phyloP scores from a whole-genome alignment of 2,113 vertebrate genomes.

The Lycocorax pyrrhopterus region DNA sequence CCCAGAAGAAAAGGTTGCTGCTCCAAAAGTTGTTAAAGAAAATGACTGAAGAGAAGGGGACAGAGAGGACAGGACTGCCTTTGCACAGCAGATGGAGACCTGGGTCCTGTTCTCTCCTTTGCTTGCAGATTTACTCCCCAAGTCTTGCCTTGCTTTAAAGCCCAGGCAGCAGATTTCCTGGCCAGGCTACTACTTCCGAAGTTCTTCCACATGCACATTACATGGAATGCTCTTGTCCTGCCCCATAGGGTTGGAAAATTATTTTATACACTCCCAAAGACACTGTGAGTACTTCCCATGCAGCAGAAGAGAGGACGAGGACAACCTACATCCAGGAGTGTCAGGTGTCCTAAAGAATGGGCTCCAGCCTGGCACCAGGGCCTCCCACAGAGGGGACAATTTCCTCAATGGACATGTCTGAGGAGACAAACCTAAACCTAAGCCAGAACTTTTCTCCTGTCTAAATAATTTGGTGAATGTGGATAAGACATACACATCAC shows the following conservation, averaged over 20 bases:
- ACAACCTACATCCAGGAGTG: accelerated
- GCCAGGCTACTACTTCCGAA: background rate
- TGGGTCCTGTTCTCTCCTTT: background rate
- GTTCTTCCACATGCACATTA: background rate
- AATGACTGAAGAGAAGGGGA: background rate
- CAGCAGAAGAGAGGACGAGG: background rate
- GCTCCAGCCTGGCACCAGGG: background rate
- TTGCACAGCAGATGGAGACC: background rate
- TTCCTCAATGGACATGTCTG: background rate
- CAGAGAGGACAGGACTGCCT: background rate
- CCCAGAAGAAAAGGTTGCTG: background rate
- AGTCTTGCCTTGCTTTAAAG: background rate
- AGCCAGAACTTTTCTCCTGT: background rate
- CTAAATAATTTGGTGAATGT: background rate
- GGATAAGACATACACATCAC: background rate
- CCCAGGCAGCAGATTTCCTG: background rate
- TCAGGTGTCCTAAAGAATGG: background rate
- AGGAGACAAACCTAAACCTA: background rate
- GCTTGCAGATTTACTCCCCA: background rate
- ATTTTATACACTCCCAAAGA: background rate
- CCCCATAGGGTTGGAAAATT: background rate
- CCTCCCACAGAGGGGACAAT: background rate
- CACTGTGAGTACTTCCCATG: background rate
- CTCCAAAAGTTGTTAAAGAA: background rate
- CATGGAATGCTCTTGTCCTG: background rate